Evolutionary conservation across 1,140 invertebrate species (phyloP).

Genomic region (Pseudomyrmex concolor): DNA sequence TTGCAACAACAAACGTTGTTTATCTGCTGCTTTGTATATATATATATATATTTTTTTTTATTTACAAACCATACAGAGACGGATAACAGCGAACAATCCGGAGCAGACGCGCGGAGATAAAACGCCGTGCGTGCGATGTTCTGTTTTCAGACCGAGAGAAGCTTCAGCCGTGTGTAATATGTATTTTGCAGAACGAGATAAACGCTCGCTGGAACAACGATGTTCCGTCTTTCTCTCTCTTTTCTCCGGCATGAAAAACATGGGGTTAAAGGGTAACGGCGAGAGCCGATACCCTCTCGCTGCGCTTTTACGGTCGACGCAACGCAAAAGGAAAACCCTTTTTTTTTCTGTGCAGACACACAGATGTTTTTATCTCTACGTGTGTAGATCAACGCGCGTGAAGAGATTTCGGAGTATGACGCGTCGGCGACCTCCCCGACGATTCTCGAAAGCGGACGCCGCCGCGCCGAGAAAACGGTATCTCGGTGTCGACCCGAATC

Average conservation of each 20-base stretch:
- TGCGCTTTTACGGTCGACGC: not conserved
- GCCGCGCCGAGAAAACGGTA: not conserved
- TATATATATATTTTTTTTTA: no score
- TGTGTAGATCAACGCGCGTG: not conserved
- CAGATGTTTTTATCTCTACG: no score
- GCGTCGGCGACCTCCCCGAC: no score
- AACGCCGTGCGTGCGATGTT: no score
- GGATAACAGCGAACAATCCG: no score
- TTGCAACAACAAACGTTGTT: no score
- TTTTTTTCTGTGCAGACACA: not conserved
- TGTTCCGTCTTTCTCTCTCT: not conserved
- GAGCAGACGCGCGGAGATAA: no score
- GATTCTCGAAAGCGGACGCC: no score
- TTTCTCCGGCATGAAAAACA: not conserved
- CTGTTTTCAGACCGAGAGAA: no score
- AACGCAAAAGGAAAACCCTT: not conserved
- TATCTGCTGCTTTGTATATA: no score
- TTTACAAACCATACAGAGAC: no score
- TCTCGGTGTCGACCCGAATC: not conserved
- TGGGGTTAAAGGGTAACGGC: not conserved
- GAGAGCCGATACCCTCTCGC: not conserved
- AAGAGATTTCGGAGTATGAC: not conserved
- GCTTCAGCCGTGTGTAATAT: not conserved
- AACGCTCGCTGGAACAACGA: conserved; percentile 3
- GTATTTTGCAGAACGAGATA: not conserved